A percentile compares a stretch with the other conserved stretches of the same genome.
These are phyloP conservation scores for Alectura lathami DNA, from an alignment of 2,113 vertebrate species.

Conservation along the genomic window DNA sequence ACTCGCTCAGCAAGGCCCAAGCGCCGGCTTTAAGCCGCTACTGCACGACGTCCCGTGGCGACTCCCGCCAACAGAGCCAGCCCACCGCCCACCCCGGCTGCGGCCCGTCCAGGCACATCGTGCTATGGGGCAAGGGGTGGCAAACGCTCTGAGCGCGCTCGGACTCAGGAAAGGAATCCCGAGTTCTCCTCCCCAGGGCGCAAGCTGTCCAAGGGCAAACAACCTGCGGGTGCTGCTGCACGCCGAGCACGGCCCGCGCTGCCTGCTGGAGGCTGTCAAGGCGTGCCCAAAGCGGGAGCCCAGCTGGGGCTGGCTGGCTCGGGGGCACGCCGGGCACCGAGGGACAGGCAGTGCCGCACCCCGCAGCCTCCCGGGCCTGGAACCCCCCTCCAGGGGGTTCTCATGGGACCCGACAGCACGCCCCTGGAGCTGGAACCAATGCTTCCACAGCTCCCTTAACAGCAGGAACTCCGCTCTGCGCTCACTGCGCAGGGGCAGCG, in stretches of 20 bases:
- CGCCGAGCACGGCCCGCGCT: not conserved
- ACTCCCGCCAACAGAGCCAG: too few relatives aligned
- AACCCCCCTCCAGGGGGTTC: too few relatives aligned
- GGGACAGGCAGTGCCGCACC: not conserved
- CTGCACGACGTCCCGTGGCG: too few relatives aligned
- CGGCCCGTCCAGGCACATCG: too few relatives aligned
- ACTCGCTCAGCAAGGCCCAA: not conserved
- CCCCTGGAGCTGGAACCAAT: not conserved
- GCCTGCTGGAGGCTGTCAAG: not conserved
- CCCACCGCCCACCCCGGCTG: too few relatives aligned
- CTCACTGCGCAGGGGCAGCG: not conserved
- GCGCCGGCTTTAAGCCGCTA: too few relatives aligned
- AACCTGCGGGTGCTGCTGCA: fast-evolving
- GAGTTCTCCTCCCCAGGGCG: too few relatives aligned
- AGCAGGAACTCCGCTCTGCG: not conserved
- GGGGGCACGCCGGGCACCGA: fast-evolving
- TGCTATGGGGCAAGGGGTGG: too few relatives aligned
- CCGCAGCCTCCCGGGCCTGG: too few relatives aligned
- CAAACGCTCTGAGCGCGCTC: too few relatives aligned
- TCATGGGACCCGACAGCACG: fast-evolving
- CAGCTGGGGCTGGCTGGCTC: not conserved
- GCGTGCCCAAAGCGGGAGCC: fast-evolving
- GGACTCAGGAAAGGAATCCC: not conserved
- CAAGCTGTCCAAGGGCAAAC: not conserved
- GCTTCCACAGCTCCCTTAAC: not conserved